Conservation (phyloP, 1,140 invertebrate genomes). For the Brachionus manjavacas region DNA sequence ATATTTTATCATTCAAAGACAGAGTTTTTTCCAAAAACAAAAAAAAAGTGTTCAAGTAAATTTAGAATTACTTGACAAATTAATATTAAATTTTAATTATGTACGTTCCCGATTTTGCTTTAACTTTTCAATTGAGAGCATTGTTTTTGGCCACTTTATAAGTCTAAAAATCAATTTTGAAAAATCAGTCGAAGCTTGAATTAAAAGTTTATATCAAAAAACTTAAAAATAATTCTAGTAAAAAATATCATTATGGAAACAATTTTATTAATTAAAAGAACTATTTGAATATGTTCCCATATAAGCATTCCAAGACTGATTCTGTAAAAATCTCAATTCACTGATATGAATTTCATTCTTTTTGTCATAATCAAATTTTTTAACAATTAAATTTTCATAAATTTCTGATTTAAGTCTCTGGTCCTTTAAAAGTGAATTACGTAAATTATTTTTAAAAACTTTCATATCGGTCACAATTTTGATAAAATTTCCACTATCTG, state of each 20-base stretch:
- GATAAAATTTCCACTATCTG: background rate
- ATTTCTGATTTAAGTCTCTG: background rate
- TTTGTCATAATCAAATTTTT: background rate
- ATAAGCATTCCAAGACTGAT: constrained; percentile 26
- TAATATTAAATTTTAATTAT: too few species aligned
- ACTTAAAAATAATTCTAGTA: background rate
- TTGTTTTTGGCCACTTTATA: too few species aligned
- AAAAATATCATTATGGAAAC: background rate
- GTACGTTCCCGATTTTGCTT: too few species aligned
- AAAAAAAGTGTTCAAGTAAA: too few species aligned
- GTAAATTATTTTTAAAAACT: background rate
- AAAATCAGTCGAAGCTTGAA: too few species aligned
- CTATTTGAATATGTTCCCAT: background rate
- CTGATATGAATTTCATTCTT: background rate
- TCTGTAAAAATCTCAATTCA: background rate
- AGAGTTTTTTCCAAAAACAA: too few species aligned
- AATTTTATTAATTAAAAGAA: background rate
- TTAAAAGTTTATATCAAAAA: background rate
- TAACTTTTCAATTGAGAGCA: too few species aligned
- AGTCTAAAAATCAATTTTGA: too few species aligned
- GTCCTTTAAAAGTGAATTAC: background rate
- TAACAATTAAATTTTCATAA: background rate
- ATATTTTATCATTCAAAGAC: too few species aligned
- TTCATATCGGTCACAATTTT: background rate
- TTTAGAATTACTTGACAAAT: too few species aligned